Conservation (phyloP, 2,113 vertebrate genomes). For the Camelus bactrianus region DNA sequence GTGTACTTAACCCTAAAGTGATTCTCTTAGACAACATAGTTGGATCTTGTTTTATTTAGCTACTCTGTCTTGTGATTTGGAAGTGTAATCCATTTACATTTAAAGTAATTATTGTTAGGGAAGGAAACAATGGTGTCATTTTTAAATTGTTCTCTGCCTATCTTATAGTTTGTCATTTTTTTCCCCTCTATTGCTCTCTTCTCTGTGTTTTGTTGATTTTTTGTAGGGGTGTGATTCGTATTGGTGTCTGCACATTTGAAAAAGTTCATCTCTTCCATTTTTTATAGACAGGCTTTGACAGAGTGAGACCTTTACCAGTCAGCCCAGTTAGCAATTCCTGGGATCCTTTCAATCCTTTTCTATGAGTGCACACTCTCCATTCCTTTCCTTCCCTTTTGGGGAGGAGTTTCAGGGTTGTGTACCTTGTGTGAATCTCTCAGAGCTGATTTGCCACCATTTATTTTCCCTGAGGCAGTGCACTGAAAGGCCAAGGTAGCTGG, state of each 20-base stretch:
- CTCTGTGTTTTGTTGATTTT: background rate
- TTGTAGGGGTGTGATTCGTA: background rate
- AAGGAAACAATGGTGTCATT: background rate
- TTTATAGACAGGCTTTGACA: too few species aligned
- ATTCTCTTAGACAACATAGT: background rate
- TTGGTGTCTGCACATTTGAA: too few species aligned
- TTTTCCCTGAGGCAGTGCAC: too few species aligned
- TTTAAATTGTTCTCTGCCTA: background rate
- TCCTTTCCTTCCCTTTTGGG: too few species aligned
- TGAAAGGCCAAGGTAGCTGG: background rate
- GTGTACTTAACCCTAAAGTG: background rate
- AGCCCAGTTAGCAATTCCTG: too few species aligned
- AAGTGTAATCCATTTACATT: background rate
- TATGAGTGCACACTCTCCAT: too few species aligned
- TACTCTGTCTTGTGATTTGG: background rate
- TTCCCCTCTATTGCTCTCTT: background rate
- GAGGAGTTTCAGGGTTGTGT: too few species aligned
- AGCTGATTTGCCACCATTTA: too few species aligned
- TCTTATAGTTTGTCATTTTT: background rate
- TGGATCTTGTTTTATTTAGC: background rate
- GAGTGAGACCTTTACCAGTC: too few species aligned
- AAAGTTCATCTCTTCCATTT: too few species aligned
- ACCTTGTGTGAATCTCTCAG: too few species aligned
- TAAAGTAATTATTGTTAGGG: background rate
- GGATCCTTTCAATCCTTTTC: too few species aligned